Evolutionary conservation across 2,113 vertebrate genomes (phyloP), one percentile per base, ranked within the genome.

Genomic region (Mesoclemmys tuberculata): DNA sequence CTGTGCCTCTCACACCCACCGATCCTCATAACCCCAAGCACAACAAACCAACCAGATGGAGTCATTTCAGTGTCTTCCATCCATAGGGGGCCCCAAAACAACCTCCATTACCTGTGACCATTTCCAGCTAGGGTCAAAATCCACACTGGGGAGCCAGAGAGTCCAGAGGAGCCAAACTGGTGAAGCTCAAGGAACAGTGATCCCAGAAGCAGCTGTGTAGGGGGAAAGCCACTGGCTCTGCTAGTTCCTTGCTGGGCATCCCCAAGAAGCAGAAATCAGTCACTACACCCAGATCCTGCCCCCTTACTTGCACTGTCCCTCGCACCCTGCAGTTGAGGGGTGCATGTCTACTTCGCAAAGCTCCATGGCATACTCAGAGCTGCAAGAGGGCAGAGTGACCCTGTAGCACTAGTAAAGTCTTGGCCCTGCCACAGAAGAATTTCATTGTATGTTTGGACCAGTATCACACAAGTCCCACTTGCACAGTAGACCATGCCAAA

Each of bases 101-200:
- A 80, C 55, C 80, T 18, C 74, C 92, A 41, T 75, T n/a, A 27
- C 9, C 56, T 54, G 18, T 31, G 10, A 61, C 22, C 64, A 48
- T 14, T 48, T 31, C 80, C 5, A 54, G 46, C 80, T 35, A 21
- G 64, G 83, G 54, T 74, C n/a, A 61, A 22, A 80, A 79, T 55
- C 54, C 68, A 87, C 5, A 11, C 5, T n/a, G 78, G 58, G 44
- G 8, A n/a, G 21, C 46, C 3, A 46, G 46, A 8, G 54, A 46
- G 5, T 49, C 31, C 82, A n/a, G 26, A 27, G 68, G 61, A 75
- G 13, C 4, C 51, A 46, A 27, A 46, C 4, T 18, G 8, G 12
- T 0, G 2, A 0, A 0, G 64, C 4, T 83, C 54, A 27, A 5
- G 48, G 90, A 75, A 41, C 31, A 0, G 1, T 0, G 2, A 13